Evolutionary conservation across 2,113 vertebrate species (phyloP).

Genomic region (Cacatua alba): DNA sequence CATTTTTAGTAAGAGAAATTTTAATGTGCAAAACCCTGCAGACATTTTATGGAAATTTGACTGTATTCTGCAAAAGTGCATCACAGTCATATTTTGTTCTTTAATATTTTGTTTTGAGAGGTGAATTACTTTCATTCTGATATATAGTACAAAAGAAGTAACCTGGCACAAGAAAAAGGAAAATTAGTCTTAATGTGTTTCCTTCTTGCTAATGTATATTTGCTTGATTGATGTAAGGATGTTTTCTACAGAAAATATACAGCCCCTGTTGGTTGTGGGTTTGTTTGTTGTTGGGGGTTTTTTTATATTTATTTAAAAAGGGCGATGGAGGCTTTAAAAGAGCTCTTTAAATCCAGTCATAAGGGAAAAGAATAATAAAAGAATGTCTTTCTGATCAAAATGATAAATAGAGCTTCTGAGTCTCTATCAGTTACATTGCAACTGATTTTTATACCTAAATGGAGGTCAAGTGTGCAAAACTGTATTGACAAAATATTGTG

Average conservation of each 20-base stretch:
- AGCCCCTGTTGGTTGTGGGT: not conserved
- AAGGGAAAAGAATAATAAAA: not conserved
- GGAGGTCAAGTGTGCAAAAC: not conserved
- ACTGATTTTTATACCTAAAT: not conserved
- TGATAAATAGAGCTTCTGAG: not conserved
- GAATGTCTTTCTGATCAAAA: not conserved
- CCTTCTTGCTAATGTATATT: slow-evolving; percentile 42
- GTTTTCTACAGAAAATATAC: slow-evolving; percentile 1
- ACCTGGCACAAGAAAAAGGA: slow-evolving; percentile 27
- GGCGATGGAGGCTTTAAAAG: not conserved
- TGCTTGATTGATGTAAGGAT: slow-evolving; percentile 24
- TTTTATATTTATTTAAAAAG: not conserved
- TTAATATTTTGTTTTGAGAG: slow-evolving; percentile 70
- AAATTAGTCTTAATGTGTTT: slow-evolving; percentile 54
- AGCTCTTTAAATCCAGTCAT: not conserved
- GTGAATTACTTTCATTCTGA: slow-evolving; percentile 63
- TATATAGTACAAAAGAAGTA: slow-evolving; percentile 51
- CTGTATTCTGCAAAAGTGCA: slow-evolving; percentile 47
- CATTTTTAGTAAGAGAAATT: slow-evolving; percentile 70
- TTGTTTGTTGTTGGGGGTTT: not conserved
- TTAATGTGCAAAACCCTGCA: slow-evolving; percentile 75
- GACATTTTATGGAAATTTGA: slow-evolving; percentile 75
- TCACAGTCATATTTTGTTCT: slow-evolving; percentile 59
- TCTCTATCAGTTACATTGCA: not conserved
- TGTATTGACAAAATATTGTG: not conserved